Evolutionary conservation across 2,797 vertebrate species (phyloP).

Genomic region (Sebastes matsubarae): DNA sequence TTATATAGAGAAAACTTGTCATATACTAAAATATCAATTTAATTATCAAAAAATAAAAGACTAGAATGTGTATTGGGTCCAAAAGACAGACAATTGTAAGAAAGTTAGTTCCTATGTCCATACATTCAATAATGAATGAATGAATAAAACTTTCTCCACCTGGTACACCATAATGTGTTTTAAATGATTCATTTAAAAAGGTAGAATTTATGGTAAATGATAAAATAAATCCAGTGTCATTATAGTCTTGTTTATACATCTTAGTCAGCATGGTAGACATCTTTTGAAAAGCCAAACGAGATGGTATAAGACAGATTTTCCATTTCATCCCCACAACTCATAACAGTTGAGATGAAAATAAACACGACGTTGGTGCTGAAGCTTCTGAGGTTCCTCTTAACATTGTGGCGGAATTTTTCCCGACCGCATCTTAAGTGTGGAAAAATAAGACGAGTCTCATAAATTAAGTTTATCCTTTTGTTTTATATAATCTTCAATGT

Average conservation of each 20-base stretch:
- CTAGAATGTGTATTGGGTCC: too few relatives aligned
- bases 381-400: constrained; percentile 17
- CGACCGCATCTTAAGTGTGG: background rate
- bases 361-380: constrained; percentile 33
- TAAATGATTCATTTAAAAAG: background rate
- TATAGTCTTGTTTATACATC: constrained; percentile 35
- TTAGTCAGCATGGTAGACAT: constrained; percentile 58
- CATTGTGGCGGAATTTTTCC: background rate
- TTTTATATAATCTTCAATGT: constrained; percentile 34
- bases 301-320: constrained; percentile 25
- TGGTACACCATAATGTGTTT: background rate
- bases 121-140: too few relatives aligned
- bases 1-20: background rate
- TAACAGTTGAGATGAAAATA: constrained; percentile 40
- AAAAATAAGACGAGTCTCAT: constrained; percentile 43
- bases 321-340: constrained; percentile 25
- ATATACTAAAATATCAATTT: background rate
- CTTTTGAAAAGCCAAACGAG: constrained; percentile 46
- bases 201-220: background rate
- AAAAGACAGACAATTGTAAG: too few relatives aligned
- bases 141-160: background rate
- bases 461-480: constrained; percentile 3
- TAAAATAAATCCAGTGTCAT: background rate
- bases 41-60: background rate
- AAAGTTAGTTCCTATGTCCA: too few relatives aligned